Evolutionary conservation across 2,797 vertebrate species (phyloP).

Genomic region (Margarornis squamiger): DNA sequence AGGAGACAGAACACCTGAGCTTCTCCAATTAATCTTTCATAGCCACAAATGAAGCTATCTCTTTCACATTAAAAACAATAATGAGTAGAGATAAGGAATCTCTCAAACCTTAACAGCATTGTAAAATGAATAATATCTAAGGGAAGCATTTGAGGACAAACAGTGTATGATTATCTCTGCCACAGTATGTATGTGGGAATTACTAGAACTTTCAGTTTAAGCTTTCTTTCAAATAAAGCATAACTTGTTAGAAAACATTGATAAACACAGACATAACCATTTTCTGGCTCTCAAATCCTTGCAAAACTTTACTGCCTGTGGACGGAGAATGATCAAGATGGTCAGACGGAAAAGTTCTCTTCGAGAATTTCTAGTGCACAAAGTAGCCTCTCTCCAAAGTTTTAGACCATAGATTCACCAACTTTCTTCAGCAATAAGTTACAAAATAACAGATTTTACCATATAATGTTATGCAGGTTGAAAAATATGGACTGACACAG

Average conservation of each 20-base stretch:
- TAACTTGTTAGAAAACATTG: not conserved
- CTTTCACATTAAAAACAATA: conserved; percentile 67
- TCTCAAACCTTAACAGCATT: not conserved
- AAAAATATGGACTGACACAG: not conserved
- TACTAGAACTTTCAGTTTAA: not conserved
- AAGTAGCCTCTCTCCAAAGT: not conserved
- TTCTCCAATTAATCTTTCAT: conserved; percentile 89
- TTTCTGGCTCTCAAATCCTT: not conserved
- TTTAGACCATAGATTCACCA: not conserved
- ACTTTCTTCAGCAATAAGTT: not conserved
- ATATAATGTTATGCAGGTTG: not conserved
- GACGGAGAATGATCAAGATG: not conserved
- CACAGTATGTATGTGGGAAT: not conserved
- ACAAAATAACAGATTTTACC: not conserved
- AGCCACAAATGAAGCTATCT: conserved; percentile 72
- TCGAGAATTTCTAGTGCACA: not conserved
- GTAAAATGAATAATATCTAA: not conserved
- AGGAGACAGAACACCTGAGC: conserved; percentile 80
- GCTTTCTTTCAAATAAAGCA: not conserved
- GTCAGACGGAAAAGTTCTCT: not conserved
- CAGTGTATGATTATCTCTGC: not conserved
- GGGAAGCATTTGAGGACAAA: not conserved
- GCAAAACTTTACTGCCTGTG: not conserved
- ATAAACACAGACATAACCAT: not conserved
- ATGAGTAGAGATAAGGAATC: conserved; percentile 66